These are phyloP conservation scores for Pyrgilauda ruficollis DNA, from an alignment of 2,113 vertebrate genomes.

Conservation along the genomic window DNA sequence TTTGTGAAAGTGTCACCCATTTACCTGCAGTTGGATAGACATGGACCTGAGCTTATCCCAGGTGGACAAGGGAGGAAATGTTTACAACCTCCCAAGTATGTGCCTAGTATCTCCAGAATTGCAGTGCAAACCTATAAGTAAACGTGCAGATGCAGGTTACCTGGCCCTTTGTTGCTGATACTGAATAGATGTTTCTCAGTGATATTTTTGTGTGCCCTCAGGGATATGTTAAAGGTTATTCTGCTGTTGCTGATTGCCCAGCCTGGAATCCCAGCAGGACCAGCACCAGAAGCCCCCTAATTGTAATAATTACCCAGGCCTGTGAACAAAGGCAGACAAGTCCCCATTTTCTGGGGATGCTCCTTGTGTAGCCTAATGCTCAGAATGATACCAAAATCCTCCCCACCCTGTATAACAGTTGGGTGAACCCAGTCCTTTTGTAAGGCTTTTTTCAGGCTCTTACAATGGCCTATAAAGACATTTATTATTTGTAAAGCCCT, in stretches of 20 bases:
- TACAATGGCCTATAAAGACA: neutral
- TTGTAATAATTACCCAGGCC: neutral
- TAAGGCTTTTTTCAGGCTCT: neutral
- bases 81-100: neutral
- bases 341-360: neutral
- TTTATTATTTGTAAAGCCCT: neutral
- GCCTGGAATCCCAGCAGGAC: neutral
- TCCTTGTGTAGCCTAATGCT: neutral
- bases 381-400: neutral
- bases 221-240: neutral
- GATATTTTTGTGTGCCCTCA: neutral
- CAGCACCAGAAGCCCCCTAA: neutral
- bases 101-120: neutral
- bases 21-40: neutral
- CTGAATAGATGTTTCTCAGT: neutral
- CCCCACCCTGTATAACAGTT: fast-evolving
- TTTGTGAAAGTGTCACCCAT: neutral
- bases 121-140: neutral
- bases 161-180: neutral
- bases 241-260: neutral
- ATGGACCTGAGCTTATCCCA: neutral
- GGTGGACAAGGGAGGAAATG: neutral
- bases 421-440: neutral
- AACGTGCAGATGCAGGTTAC: neutral
- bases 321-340: neutral